A percentile compares a stretch with the other conserved stretches of the same genome.
These are phyloP conservation scores for Argyrosomus japonicus DNA, from an alignment of 2,113 vertebrate species.

Conservation along the genomic window DNA sequence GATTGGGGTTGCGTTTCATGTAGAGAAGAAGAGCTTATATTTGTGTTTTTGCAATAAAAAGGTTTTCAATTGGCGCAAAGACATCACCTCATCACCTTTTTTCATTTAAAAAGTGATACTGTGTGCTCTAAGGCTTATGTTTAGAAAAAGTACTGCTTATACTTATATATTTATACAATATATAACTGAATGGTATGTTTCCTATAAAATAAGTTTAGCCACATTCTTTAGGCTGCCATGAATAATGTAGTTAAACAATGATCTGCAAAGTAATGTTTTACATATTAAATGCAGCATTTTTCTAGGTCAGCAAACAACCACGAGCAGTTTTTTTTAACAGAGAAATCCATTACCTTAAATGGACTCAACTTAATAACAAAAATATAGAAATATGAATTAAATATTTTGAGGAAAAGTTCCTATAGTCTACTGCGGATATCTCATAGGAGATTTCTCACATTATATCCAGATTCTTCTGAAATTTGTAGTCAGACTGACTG, in stretches of 20 bases:
- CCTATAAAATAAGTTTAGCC: neutral
- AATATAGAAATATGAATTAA: neutral
- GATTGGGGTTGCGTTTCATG: conserved; percentile 12
- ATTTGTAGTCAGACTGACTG: neutral
- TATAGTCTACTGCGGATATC: neutral
- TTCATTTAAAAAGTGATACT: too few species aligned
- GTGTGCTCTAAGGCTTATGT: too few species aligned
- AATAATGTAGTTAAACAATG: neutral
- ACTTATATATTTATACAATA: neutral
- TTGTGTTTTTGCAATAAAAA: conserved; percentile 6
- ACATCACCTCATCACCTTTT: too few species aligned
- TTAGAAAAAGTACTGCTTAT: too few species aligned
- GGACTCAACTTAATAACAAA: neutral
- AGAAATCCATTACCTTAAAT: neutral
- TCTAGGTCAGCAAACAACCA: neutral
- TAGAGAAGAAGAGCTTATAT: neutral
- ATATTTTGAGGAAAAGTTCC: neutral
- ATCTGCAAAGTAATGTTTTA: neutral
- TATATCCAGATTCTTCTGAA: neutral
- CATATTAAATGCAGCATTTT: neutral
- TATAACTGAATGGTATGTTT: neutral
- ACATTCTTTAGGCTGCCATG: neutral
- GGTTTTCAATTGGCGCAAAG: neutral
- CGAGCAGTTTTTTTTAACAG: neutral
- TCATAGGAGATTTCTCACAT: neutral